A percentile compares a stretch with the other conserved stretches of the same genome.
These are phyloP conservation scores for Zoanthus solanderi DNA, from an alignment of 92 coral and sea anemone genomes.

Conservation along the genomic window DNA sequence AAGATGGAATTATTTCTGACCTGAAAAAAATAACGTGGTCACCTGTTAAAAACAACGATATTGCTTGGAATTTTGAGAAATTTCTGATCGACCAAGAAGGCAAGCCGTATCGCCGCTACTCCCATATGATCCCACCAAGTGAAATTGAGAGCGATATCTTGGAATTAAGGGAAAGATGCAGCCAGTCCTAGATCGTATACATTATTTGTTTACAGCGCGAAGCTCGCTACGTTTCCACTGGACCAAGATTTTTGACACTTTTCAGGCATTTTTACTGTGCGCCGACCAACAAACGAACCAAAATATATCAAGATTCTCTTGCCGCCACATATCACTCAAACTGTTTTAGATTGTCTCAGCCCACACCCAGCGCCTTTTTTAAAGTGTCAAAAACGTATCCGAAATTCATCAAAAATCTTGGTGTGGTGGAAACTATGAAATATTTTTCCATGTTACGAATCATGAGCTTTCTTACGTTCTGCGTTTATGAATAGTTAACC, in stretches of 20 bases:
- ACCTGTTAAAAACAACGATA: constrained; percentile 62
- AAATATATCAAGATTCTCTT: no score
- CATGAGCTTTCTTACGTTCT: background rate
- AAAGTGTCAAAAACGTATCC: no score
- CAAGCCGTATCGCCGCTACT: constrained; percentile 59
- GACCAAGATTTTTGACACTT: background rate
- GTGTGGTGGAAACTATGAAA: background rate
- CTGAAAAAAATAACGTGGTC: constrained; percentile 55
- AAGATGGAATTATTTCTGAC: constrained; percentile 74
- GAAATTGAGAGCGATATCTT: constrained; percentile 48
- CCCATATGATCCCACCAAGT: constrained; percentile 53
- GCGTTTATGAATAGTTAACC: constrained; percentile 39
- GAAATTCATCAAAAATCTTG: background rate
- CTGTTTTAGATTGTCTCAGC: background rate
- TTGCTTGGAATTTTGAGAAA: constrained; percentile 72
- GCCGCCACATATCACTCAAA: no score
- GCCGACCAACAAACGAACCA: no score
- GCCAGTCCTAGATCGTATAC: background rate
- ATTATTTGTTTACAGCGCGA: background rate
- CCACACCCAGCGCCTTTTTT: no score
- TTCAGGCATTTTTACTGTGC: no score
- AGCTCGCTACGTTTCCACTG: background rate
- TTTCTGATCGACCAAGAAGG: constrained; percentile 65
- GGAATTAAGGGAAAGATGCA: constrained; percentile 46
- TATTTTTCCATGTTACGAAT: background rate